These are phyloP conservation scores for Actias luna DNA, from an alignment of 2,888 invertebrate species.

Conservation along the genomic window DNA sequence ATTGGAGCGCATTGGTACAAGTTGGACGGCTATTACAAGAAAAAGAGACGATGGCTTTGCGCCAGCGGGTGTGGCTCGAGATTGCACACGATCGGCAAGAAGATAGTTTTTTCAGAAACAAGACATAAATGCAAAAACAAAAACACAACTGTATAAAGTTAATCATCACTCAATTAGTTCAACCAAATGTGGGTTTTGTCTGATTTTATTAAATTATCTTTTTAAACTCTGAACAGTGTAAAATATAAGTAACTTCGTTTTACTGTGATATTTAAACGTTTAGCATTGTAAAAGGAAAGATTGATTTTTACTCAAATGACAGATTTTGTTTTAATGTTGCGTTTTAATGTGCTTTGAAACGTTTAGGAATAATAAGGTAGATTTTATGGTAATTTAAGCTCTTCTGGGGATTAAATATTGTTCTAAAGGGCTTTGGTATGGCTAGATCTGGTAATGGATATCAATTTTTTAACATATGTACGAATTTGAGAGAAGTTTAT, in stretches of 20 bases:
- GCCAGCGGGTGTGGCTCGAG: slow-evolving; percentile 70
- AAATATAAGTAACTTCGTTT: no score
- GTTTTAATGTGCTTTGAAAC: no score
- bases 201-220: no score
- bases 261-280: no score
- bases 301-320: neutral
- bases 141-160: slow-evolving; percentile 51
- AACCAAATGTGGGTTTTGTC: neutral
- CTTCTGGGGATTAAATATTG: neutral
- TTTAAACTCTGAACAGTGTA: no score
- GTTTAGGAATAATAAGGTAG: neutral
- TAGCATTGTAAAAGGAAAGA: no score
- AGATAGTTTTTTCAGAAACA: slow-evolving; percentile 63
- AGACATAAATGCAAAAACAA: slow-evolving; percentile 56
- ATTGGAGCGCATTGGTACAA: slow-evolving; percentile 67
- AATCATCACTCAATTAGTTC: neutral
- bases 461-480: neutral
- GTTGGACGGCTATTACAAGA: slow-evolving; percentile 58
- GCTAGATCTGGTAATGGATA: neutral
- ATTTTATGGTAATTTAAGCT: neutral
- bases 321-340: neutral
- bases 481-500: no score
- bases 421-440: neutral
- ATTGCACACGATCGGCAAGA: slow-evolving; percentile 67
- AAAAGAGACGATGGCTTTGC: slow-evolving; percentile 70